Conservation (phyloP, 1,140 invertebrate genomes). For the Calosoma granatense region DNA sequence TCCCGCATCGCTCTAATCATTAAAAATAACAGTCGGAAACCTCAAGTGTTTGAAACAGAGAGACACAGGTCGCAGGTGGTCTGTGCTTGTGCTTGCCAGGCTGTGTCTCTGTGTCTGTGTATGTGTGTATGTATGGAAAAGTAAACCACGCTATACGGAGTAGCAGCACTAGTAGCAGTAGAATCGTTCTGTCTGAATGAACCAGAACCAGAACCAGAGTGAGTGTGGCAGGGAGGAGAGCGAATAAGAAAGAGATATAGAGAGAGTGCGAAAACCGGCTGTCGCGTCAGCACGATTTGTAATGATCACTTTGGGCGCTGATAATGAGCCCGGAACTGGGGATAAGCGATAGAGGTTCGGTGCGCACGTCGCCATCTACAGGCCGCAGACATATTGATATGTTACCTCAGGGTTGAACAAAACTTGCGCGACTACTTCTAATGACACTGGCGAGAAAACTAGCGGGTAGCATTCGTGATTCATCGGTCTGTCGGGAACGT, state of each 20-base stretch:
- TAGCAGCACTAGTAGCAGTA: too few relatives aligned
- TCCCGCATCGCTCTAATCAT: neutral
- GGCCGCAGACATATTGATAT: constrained; percentile 6
- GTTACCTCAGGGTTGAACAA: constrained; percentile 7
- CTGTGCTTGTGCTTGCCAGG: too few relatives aligned
- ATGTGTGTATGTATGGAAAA: neutral
- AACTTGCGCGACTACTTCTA: constrained; percentile 2
- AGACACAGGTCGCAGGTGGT: too few relatives aligned
- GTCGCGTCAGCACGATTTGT: constrained; percentile 4
- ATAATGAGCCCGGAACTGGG: constrained; percentile 6
- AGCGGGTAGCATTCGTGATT: neutral
- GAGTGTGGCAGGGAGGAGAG: neutral
- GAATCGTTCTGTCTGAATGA: too few relatives aligned
- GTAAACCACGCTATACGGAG: neutral
- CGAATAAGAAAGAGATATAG: neutral
- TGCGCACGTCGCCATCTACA: neutral
- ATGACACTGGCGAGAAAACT: neutral
- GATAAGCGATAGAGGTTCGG: constrained; percentile 4
- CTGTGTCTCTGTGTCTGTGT: too few relatives aligned
- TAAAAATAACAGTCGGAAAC: neutral
- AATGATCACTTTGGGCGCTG: constrained; percentile 6
- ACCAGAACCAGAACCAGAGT: too few relatives aligned
- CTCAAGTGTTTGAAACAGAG: neutral
- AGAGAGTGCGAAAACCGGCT: neutral
- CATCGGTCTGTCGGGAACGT: neutral